Percentiles rank a stretch among this genome's conserved stretches.
phyloP scores from a whole-genome alignment of 2,888 invertebrate genomes.

The Hoplodrina ambigua region DNA sequence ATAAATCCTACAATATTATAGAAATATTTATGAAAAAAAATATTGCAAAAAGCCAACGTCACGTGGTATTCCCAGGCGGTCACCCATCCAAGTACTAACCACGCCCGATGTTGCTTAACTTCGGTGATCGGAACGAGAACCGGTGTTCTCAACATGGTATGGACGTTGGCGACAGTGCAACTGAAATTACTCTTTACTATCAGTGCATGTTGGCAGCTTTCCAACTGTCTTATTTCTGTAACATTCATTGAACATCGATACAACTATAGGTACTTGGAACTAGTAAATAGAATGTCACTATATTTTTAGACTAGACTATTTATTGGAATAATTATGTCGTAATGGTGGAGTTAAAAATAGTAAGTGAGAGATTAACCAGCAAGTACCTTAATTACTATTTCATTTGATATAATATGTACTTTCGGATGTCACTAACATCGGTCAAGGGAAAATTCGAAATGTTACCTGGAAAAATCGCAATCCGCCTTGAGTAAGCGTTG shows the following conservation, averaged over 20 bases:
- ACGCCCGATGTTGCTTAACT: conserved; percentile 86
- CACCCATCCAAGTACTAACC: conserved; percentile 87
- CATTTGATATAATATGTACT: too few species aligned
- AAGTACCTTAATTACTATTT: too few species aligned
- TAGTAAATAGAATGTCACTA: background rate
- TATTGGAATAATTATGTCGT: too few species aligned
- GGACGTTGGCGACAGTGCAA: conserved; percentile 17
- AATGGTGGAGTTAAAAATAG: too few species aligned
- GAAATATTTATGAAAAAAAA: background rate
- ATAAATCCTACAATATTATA: background rate
- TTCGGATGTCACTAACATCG: too few species aligned
- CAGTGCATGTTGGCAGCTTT: background rate
- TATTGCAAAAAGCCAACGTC: conserved; percentile 69
- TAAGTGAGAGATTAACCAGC: too few species aligned
- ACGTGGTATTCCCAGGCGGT: conserved; percentile 84
- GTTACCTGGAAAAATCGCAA: background rate
- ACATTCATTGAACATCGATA: background rate
- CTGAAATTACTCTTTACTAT: conserved; percentile 12
- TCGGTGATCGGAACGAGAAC: conserved; percentile 80
- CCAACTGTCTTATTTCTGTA: conserved; percentile 12
- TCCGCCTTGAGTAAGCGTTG: background rate
- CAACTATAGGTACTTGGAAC: background rate
- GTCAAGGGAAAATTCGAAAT: too few species aligned
- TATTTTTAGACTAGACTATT: background rate
- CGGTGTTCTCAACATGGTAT: conserved; percentile 26